Evolutionary conservation across 2,797 vertebrate species (phyloP).

Genomic region (Myripristis jacobus): DNA sequence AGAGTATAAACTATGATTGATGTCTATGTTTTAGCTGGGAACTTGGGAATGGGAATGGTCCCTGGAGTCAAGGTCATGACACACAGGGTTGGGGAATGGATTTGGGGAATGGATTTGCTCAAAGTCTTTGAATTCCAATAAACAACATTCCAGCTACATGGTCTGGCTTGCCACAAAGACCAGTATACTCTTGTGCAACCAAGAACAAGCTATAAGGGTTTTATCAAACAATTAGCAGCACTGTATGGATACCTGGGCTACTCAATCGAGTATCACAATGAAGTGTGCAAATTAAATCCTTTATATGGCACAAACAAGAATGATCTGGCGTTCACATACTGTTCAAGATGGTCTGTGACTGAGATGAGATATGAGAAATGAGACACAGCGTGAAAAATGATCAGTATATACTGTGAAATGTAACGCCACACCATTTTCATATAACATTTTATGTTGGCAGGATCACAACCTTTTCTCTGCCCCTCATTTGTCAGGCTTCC

Average conservation of each 20-base stretch:
- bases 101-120: constrained; percentile 53
- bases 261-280: no score
- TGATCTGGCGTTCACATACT: no score
- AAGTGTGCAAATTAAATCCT: no score
- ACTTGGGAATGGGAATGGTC: constrained; percentile 59
- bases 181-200: constrained; percentile 23
- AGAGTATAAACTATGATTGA: constrained; percentile 70
- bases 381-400: no score
- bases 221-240: constrained; percentile 16
- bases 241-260: background rate
- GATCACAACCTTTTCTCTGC: no score
- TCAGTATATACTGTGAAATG: no score
- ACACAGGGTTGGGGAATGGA: constrained; percentile 59
- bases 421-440: no score
- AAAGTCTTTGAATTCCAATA: constrained; percentile 65
- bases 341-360: no score
- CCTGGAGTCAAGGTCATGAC: constrained; percentile 69
- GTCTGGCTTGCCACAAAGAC: constrained; percentile 63
- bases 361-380: no score
- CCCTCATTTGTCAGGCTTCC: no score
- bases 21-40: constrained; percentile 60
- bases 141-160: constrained; percentile 74
- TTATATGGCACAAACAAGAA: no score
- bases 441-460: no score
- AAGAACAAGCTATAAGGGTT: constrained; percentile 16